phyloP scores from a whole-genome alignment of 2,113 vertebrate species.

The Eonycteris spelaea region DNA sequence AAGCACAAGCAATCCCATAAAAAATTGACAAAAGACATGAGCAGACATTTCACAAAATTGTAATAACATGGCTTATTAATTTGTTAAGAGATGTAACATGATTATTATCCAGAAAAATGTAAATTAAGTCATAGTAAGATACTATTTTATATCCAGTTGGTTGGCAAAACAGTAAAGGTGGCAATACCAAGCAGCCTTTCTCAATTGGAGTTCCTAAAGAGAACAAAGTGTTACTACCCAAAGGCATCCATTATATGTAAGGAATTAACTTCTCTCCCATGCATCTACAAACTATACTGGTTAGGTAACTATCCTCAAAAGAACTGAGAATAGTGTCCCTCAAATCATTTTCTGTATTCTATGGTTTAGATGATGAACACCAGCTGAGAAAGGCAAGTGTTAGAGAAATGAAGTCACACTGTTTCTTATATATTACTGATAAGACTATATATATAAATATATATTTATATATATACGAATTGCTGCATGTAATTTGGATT shows the following conservation, averaged over 20 bases:
- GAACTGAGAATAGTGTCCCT: background rate
- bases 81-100: background rate
- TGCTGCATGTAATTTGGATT: background rate
- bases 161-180: conserved; percentile 13
- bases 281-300: background rate
- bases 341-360: background rate
- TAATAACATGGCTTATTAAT: background rate
- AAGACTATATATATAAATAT: no score
- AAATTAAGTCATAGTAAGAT: conserved; percentile 1
- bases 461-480: background rate
- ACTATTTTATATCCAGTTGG: background rate
- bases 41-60: background rate
- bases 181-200: background rate
- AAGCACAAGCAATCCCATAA: background rate
- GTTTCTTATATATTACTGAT: background rate
- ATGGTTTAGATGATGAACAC: background rate
- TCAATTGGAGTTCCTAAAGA: background rate
- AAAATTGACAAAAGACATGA: background rate
- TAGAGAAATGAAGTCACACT: background rate
- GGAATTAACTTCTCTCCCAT: background rate
- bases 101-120: conserved; percentile 10
- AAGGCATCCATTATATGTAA: background rate
- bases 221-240: background rate
- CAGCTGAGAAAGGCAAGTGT: background rate
- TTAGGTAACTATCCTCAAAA: background rate